phyloP scores from a whole-genome alignment of 35 echinoderm and acorn worm genomes.

The Lytechinus pictus region DNA sequence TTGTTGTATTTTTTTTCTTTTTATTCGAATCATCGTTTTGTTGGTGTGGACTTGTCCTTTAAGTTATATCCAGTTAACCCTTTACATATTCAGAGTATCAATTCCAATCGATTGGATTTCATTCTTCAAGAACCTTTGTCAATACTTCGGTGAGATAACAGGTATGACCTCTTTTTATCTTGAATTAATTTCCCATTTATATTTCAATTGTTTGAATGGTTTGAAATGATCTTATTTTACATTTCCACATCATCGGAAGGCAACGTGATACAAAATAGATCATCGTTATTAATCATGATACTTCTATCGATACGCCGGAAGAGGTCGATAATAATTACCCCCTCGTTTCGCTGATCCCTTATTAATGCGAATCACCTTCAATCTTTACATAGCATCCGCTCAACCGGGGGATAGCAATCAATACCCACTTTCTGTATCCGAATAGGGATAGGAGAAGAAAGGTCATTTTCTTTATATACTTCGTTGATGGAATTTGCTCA shows the following conservation, averaged over 20 bases:
- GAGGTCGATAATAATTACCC: constrained; percentile 27
- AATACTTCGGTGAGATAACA: too few species aligned
- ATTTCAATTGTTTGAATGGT: background rate
- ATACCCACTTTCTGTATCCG: background rate
- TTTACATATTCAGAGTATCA: background rate
- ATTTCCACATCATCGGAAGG: background rate
- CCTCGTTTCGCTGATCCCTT: constrained; percentile 16
- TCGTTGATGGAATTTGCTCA: background rate
- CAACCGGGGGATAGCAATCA: background rate
- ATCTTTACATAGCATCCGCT: background rate
- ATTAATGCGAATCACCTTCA: constrained; percentile 7
- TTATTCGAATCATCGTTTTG: too few species aligned
- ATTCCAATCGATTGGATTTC: background rate
- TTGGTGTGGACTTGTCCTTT: background rate
- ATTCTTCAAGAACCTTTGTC: background rate
- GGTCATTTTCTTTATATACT: background rate
- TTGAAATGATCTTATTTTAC: background rate
- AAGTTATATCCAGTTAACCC: background rate
- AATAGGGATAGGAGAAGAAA: background rate
- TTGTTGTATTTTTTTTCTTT: too few species aligned
- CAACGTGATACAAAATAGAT: background rate
- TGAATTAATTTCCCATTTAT: background rate
- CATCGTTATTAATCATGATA: background rate
- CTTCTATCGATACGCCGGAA: background rate
- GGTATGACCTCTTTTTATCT: background rate